Evolutionary conservation across 2,113 vertebrate genomes (phyloP), one percentile per base, ranked within the genome.

Genomic region (Arizona elegans): DNA sequence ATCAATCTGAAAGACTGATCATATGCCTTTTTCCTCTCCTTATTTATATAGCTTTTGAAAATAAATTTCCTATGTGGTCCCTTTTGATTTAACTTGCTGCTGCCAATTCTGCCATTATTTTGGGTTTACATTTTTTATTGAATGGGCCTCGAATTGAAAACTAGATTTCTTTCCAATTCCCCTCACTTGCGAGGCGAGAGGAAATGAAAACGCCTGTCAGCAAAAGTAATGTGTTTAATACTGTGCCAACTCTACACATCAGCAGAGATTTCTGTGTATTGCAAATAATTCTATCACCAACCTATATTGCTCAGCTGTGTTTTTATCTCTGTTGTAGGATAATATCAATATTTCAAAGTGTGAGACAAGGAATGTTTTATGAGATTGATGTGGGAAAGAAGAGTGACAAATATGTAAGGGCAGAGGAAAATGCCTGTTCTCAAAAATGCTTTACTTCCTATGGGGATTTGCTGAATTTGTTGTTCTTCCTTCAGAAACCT

Each of bases 181-280:
- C 95, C 87, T 89, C 75, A 97, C 96, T 95, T 97, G 94, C 90
- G 88, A 93, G 89, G 95, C 93, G 89, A 85, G 91, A 91, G 93
- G 87, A 97, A 97, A 98, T 98, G 97, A 98, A 98, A 98, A 97
- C 70, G 94, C 92, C 97, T 98, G 97, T 98, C 97, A 98, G 96
- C 95, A 96, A 96, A 98, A 98, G 96, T 98, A 98, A 98, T 98
- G 98, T 97, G 96, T 98, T 98, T 98, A 98, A 98, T 98, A 98
- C 97, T 93, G 87, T 90, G 95, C 96, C 95, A 96, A 95, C 93
- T 95, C 96, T 97, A 97, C 97, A 97, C 97, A 97, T 97, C 97
- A 98, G 96, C 93, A 96, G 97, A 97, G 97, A 97, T 96, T 97
- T 97, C 96, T 96, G 94, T 96, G 93, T 95, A 96, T 96, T 96